Evolutionary conservation across 2,113 vertebrate genomes (phyloP).

Genomic region (Hipposideros armiger): DNA sequence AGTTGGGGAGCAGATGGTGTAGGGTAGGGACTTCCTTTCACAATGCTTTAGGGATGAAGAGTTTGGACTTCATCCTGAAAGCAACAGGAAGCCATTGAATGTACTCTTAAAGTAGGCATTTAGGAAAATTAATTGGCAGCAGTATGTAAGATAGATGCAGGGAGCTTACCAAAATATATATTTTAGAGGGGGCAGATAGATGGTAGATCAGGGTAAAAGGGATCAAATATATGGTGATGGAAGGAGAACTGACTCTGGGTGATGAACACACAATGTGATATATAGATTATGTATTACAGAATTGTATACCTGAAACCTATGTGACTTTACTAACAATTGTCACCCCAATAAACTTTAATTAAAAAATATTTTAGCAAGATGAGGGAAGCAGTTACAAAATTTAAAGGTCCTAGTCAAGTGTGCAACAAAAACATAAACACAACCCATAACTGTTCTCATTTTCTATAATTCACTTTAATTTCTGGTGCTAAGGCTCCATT

Average conservation of each 20-base stretch:
- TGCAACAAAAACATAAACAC: neutral
- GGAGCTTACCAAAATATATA: constrained; percentile 45
- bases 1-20: constrained; percentile 36
- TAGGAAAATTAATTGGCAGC: constrained; percentile 71
- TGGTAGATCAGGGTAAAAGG: no score
- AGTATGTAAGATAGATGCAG: neutral
- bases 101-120: constrained; percentile 43
- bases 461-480: constrained; percentile 4
- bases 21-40: neutral
- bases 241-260: no score
- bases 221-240: no score
- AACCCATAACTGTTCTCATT: neutral
- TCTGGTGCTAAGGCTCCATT: neutral
- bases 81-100: neutral
- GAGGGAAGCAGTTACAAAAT: constrained; percentile 39
- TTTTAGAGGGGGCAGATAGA: no score
- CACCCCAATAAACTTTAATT: no score
- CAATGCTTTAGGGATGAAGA: neutral
- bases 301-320: no score
- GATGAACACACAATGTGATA: no score
- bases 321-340: no score
- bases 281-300: no score
- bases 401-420: constrained; percentile 29
- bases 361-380: constrained; percentile 64
- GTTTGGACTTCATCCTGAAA: constrained; percentile 61